Percentiles rank a stretch among this genome's conserved stretches.
Evolutionary conservation across 2,797 vertebrate species (phyloP).

Genomic region (Epinephelus coioides): DNA sequence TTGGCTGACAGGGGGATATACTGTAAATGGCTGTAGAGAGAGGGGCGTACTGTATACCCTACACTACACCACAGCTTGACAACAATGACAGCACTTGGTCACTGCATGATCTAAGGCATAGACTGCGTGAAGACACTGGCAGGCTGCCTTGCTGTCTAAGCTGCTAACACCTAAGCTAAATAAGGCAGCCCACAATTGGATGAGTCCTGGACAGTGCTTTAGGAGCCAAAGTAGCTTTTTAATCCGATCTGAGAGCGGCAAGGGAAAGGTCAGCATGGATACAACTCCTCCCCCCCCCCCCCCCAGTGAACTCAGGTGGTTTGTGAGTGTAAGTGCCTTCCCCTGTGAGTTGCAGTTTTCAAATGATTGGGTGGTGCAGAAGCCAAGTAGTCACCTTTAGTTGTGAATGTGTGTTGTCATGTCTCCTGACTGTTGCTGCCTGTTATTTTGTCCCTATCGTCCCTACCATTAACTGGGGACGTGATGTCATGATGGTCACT

Average conservation of each 20-base stretch:
- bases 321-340: constrained; percentile 2
- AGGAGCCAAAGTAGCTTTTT: constrained; percentile 63
- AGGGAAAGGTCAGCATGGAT: constrained; percentile 52
- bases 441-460: neutral
- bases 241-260: constrained; percentile 64
- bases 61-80: no score
- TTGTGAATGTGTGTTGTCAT: neutral
- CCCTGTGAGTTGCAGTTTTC: neutral
- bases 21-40: no score
- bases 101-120: neutral
- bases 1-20: no score
- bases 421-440: constrained; percentile 6
- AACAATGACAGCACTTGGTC: neutral
- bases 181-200: constrained; percentile 78
- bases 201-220: constrained; percentile 67
- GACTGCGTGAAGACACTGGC: neutral
- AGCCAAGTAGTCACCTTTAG: neutral
- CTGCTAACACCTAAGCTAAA: constrained; percentile 72
- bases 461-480: neutral
- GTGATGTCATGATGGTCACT: neutral
- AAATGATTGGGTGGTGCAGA: constrained; percentile 1
- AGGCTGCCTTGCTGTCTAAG: constrained; percentile 56
- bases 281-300: neutral
- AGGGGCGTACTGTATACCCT: no score
- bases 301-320: neutral